Base-by-base conservation (phyloP, 35 echinoderm and acorn worm species). In the Strongylocentrotus purpuratus region DNA sequence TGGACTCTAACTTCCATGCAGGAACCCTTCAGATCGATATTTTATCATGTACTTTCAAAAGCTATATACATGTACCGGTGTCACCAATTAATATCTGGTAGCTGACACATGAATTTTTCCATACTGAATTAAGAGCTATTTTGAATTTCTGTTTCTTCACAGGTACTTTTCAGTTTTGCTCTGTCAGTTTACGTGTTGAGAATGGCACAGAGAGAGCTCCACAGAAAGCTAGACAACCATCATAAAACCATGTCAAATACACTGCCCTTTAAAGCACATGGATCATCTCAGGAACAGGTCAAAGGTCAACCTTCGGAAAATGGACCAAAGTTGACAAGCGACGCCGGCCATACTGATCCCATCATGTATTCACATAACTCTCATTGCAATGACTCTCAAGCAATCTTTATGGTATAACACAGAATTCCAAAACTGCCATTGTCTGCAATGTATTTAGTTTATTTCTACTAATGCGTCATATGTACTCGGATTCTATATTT, bases 81-180 rank as follows among this genome's bases (percentile, higher is more conserved):
- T n/a, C n/a, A n/a, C n/a, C n/a, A n/a, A n/a, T n/a, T n/a, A n/a
- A n/a, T n/a, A n/a, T n/a, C n/a, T n/a, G 15, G 15, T 55, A 55
- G 10, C 15, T 55, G 50, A 11, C 15, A 55, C 10, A 2, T 55
- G 50, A 55, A 55, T 55, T 10, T 11, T 9, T 55, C 15, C 50
- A 55, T 55, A 15, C 50, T 58, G 17, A 59, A 59, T 59, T 59
- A 59, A 59, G 52, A 59, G 11, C 52, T 78, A 22, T 55, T 55
- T 78, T 78, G 5, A 78, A 78, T 78, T 89, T 41, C 33, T 41
- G 8, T 89, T 33, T 58, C 48, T 9, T 33, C 41, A 11, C 46
- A 93, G 91, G 91, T 93, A 58, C 46, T 93, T 93, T 46, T 93
- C 91, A 93, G 91, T n/a, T 93, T 93, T 58, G 9, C 28, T 25